Percentiles rank a stretch among this genome's conserved stretches.
Conservation (phyloP, 2,888 invertebrate species). For the Troglohyphantes excavatus region DNA sequence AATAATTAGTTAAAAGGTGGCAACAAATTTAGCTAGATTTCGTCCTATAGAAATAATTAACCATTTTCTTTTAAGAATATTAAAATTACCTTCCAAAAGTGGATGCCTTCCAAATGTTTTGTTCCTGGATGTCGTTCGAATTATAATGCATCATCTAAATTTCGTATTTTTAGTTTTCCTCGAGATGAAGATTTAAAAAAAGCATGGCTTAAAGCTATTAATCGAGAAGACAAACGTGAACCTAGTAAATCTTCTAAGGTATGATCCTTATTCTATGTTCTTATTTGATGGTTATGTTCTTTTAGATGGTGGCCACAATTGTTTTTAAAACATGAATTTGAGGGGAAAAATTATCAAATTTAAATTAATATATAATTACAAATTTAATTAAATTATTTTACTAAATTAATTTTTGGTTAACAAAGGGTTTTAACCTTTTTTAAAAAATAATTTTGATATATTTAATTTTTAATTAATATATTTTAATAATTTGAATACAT, state of each 20-base stretch:
- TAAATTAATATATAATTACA: too few relatives aligned
- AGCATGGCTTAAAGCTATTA: conserved; percentile 33
- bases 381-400: too few relatives aligned
- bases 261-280: not conserved
- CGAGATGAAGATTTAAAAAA: conserved; percentile 12
- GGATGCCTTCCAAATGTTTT: conserved; percentile 34
- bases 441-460: too few relatives aligned
- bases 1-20: not conserved
- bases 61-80: not conserved
- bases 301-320: not conserved
- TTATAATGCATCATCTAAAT: not conserved
- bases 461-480: too few relatives aligned
- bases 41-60: not conserved
- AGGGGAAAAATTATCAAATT: too few relatives aligned
- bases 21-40: not conserved
- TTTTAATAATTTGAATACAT: too few relatives aligned
- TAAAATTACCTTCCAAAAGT: not conserved
- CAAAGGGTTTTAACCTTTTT: too few relatives aligned
- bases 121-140: conserved; percentile 29
- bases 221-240: conserved; percentile 12
- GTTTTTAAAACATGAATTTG: too few relatives aligned
- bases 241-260: conserved; percentile 22
- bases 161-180: conserved; percentile 33
- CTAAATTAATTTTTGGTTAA: too few relatives aligned
- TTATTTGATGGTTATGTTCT: not conserved